Conservation (phyloP, 2,113 vertebrate genomes). For the Thomomys bottae region DNA sequence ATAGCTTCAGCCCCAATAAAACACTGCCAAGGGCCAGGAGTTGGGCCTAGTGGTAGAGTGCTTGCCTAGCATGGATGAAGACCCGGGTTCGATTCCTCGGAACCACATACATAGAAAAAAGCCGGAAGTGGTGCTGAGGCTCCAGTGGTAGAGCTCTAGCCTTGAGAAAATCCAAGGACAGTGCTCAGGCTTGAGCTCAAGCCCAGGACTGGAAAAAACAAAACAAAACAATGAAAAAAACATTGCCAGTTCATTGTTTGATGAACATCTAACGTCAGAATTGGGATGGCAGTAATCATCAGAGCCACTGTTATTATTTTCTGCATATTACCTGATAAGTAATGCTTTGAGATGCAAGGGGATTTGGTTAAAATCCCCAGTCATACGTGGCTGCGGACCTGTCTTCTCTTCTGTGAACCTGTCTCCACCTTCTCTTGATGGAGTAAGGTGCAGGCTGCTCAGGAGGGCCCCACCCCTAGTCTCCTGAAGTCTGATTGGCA, state of each 20-base stretch:
- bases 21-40: no score
- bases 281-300: constrained; percentile 22
- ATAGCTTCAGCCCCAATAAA: no score
- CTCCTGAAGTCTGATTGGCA: not conserved
- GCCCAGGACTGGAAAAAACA: no score
- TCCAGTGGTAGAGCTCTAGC: no score
- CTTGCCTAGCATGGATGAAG: no score
- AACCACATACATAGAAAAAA: no score
- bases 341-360: not conserved
- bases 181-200: no score
- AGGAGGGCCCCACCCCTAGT: not conserved
- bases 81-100: no score
- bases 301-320: constrained; percentile 4
- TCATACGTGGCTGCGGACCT: not conserved
- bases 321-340: not conserved
- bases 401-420: not conserved
- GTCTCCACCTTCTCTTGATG: not conserved
- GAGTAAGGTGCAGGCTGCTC: not conserved
- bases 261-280: constrained; percentile 16
- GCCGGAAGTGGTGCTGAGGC: no score
- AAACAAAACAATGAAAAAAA: no score
- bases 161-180: no score
- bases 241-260: not conserved
- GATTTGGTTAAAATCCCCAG: not conserved
- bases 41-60: no score